Evolutionary conservation across 2,797 vertebrate species (phyloP).

Genomic region (Pangasius djambal): DNA sequence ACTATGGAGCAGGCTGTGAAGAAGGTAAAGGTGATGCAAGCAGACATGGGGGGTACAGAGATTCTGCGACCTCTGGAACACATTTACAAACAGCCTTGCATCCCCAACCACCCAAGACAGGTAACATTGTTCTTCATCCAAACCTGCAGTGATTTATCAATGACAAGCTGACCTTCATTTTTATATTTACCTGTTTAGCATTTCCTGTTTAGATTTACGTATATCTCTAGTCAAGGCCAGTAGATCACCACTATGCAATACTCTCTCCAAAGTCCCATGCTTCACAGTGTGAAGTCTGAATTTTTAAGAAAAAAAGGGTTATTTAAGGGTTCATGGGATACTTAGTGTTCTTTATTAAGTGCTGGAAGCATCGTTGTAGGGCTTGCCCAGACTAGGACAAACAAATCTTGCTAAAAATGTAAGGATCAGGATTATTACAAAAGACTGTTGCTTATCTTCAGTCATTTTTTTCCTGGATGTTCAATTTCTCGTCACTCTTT

Average conservation of each 20-base stretch:
- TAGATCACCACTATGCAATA: not conserved
- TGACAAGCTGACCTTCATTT: not conserved
- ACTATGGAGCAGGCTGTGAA: conserved; percentile 70
- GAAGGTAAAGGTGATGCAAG: conserved; percentile 63
- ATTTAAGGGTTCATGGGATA: not conserved
- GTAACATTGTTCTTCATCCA: conserved; percentile 55
- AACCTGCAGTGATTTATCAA: not conserved
- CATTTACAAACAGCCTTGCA: conserved; percentile 66
- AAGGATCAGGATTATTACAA: not conserved
- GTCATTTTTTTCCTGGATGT: not conserved
- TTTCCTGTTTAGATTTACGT: not conserved
- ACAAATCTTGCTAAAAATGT: not conserved
- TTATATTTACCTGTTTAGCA: not conserved
- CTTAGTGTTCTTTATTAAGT: not conserved
- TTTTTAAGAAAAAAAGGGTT: not conserved
- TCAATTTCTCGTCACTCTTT: not conserved
- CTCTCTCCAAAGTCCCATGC: not conserved
- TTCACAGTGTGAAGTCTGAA: not conserved
- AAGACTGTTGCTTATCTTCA: not conserved
- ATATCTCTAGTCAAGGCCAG: not conserved
- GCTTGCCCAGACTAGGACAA: not conserved
- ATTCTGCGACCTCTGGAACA: conserved; percentile 68
- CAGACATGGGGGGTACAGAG: conserved; percentile 74
- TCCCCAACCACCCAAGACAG: conserved; percentile 68
- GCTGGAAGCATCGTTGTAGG: not conserved